Base-by-base conservation (phyloP, 2,888 invertebrate genomes). In the Hypselothyrea guttata region DNA sequence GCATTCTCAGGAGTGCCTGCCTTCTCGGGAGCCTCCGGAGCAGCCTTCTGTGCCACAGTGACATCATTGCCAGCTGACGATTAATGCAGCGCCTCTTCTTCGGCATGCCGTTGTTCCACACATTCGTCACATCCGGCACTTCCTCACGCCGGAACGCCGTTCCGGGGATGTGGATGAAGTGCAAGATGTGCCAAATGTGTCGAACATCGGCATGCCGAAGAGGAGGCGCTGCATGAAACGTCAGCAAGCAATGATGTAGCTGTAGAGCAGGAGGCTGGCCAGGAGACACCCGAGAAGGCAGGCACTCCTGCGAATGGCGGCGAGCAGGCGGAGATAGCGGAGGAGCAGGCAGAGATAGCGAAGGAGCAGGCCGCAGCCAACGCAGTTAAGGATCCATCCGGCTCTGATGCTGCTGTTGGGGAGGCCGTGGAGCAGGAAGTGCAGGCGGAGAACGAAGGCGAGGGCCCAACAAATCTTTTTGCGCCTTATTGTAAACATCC, bases 71-170 rank as follows among this genome's bases (percentile, higher is more conserved):
- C 65, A 34, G 13, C 27, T 13, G 59, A 35, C 8, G 84, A 84
- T 42, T 38, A 57, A 48, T 77, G 75, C 88, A 8, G 89, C 88
- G 7, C 90, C 90, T 12, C 65, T 38, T 89, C 41, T 83, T 90
- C 16, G 75, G 87, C 9, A 53, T 88, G 70, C 68, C 90, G 27
- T 47, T 84, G 90, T 13, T 75, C 87, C 1, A 86, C 88, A 13
- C 86, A 90, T 22, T 86, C 88, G 65, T 89, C 0, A 71, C 77
- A 1, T 83, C 90, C 13, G 84, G 86, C 31, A 88, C 90, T 0
- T 67, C 83, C 1, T 59, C 82, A 7, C 87, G 88, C 11, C 61
- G 73, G 22, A 64, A 68, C 22, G 74, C 56, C 47, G 31, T 7
- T 38, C 58, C 35, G 66, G 54, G 0, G 83, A 86, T 2, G 83